These are phyloP conservation scores for Nowickia ferox DNA, from an alignment of 2,888 invertebrate species.

Conservation along the genomic window DNA sequence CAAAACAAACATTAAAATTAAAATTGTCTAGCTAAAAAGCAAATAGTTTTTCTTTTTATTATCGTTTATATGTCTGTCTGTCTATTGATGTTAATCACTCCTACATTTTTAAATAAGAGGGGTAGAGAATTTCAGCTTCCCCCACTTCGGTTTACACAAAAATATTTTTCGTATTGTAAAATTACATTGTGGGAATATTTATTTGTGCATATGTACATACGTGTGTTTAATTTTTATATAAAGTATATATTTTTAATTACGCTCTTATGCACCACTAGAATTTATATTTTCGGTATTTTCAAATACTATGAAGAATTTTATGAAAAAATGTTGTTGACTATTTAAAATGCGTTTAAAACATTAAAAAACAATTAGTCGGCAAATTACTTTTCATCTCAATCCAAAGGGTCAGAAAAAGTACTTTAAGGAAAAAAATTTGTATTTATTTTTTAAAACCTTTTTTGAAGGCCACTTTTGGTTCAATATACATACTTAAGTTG, in stretches of 20 bases:
- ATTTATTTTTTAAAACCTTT: not conserved
- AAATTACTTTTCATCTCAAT: not conserved
- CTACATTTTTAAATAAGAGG: not conserved
- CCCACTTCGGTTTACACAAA: not conserved
- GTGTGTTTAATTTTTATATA: conserved; percentile 13
- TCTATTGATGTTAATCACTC: conserved; percentile 34
- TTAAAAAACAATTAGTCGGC: not conserved
- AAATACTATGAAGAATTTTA: not conserved
- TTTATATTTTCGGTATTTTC: no score
- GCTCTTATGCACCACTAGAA: no score
- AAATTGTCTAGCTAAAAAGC: conserved; percentile 4
- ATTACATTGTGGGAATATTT: conserved; percentile 35
- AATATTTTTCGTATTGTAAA: not conserved
- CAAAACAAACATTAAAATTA: conserved; percentile 28
- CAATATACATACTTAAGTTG: not conserved
- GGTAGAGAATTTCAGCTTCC: not conserved
- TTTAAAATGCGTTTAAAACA: not conserved
- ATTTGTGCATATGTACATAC: no score
- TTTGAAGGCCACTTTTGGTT: not conserved
- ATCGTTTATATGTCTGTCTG: conserved; percentile 44
- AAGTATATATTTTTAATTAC: conserved; percentile 45
- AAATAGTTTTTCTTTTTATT: conserved; percentile 22
- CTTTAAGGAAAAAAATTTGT: no score
- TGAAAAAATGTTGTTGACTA: not conserved
- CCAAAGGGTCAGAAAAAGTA: not conserved